Conservation (phyloP, 2,113 vertebrate species). For the Tapirus terrestris region DNA sequence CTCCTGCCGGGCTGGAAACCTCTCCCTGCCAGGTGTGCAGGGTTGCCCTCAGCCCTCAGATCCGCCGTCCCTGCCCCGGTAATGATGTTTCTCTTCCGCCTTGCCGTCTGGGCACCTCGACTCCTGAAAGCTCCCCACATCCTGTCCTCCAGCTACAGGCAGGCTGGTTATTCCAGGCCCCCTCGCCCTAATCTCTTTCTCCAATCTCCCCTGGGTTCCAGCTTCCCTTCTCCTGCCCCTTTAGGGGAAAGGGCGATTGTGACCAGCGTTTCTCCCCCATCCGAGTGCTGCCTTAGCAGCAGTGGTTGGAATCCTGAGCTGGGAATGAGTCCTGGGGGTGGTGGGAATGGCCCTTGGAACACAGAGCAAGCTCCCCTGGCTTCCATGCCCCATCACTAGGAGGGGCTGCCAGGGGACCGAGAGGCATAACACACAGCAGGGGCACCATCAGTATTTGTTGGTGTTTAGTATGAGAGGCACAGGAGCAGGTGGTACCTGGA, state of each 20-base stretch:
- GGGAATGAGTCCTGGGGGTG: background rate
- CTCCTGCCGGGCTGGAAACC: background rate
- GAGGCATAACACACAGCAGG: background rate
- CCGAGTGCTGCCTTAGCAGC: background rate
- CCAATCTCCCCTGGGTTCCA: background rate
- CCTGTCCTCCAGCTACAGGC: background rate
- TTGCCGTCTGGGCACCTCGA: background rate
- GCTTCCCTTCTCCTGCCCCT: background rate
- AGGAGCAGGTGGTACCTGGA: background rate
- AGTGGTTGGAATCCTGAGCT: background rate
- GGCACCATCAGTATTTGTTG: background rate
- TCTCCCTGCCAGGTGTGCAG: background rate
- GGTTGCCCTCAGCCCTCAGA: background rate
- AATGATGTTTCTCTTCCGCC: background rate
- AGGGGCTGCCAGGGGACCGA: background rate
- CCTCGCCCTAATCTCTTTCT: background rate
- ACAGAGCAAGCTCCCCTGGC: background rate
- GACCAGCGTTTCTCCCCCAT: background rate
- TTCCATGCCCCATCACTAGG: accelerated
- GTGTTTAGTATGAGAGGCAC: background rate
- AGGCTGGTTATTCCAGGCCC: background rate
- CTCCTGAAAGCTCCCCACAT: background rate
- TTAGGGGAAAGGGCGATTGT: background rate
- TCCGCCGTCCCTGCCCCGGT: background rate
- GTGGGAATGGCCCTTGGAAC: background rate